These are phyloP conservation scores for Deilephila porcellus DNA, from an alignment of 2,888 invertebrate species.

Conservation along the genomic window DNA sequence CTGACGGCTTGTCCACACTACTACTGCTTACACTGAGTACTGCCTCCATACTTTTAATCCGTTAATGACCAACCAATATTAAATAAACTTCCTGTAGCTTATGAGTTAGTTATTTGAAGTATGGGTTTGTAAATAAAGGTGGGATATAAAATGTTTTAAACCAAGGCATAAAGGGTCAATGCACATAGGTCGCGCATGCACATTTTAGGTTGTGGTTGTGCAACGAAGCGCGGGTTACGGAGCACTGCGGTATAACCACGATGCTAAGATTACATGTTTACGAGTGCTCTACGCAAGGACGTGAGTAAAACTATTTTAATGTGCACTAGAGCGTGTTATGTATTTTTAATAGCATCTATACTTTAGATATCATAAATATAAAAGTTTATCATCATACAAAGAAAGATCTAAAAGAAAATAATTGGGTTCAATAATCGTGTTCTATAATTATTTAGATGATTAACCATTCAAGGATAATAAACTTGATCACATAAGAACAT, in stretches of 20 bases:
- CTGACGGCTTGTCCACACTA: conserved; percentile 37
- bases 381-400: not conserved
- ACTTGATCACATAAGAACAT: too few species aligned
- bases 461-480: too few species aligned
- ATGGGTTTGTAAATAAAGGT: not conserved
- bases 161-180: not conserved
- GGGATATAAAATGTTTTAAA: not conserved
- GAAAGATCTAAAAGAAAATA: too few species aligned
- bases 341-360: not conserved
- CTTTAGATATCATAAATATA: not conserved
- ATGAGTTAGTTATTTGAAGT: not conserved
- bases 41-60: not conserved
- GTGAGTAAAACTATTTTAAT: conserved; percentile 3
- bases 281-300: not conserved
- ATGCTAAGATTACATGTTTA: conserved; percentile 2
- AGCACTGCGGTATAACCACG: conserved; percentile 6
- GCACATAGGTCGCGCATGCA: conserved; percentile 1
- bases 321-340: not conserved
- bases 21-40: conserved; percentile 27
- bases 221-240: conserved; percentile 3
- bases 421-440: too few species aligned
- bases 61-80: not conserved
- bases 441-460: too few species aligned
- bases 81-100: not conserved
- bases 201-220: conserved; percentile 1